Base-by-base conservation (phyloP, 2,888 invertebrate species). In the Masnerella sp. region DNA sequence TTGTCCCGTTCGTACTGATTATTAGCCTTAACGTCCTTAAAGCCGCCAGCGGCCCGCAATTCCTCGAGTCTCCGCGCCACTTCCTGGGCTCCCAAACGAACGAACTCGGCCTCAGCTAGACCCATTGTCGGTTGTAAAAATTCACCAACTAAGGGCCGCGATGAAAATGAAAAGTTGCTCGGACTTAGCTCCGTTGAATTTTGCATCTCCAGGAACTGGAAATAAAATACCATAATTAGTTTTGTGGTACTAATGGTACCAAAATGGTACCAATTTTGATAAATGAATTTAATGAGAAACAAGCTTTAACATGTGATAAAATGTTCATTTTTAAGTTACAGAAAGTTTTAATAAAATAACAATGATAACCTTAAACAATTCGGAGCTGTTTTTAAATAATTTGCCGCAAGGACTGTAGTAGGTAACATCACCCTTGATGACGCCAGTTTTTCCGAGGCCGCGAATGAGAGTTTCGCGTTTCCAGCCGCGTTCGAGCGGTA, bases 141-240 rank as follows among this genome's bases (percentile, higher is more conserved):
- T 76, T 96, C 96, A 1, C 99, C 99, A 32, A 98, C 91, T 74
- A 97, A 92, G 1, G 94, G 91, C 76, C 95, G 93, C 38, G 96
- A 94, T 80, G 95, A 96, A 89, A 97, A 98, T 74, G 95, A 96
- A 88, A 98, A 98, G 89, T 97, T 95, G 75, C 97, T 96, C 15
- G 93, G 90, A 1, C 92, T 92, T 59, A 98, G 88, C 79, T 93
- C 93, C 2, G 88, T 88, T 0, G 86, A 82, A 79, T 85, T 86
- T 65, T 86, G 87, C 64, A 83, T 82, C 62, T 87, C 87, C 36
- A 87, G 77, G 74, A 87, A 87, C 87, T 87, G 69, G n/a, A n/a
- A n/a, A n/a, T n/a, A n/a, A n/a, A n/a, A n/a, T n/a, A n/a, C n/a
- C n/a, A n/a, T n/a, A n/a, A n/a, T n/a, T n/a, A n/a, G n/a, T n/a